Evolutionary conservation across 2,113 vertebrate species (phyloP).

Genomic region (Colistium nudipinnis): DNA sequence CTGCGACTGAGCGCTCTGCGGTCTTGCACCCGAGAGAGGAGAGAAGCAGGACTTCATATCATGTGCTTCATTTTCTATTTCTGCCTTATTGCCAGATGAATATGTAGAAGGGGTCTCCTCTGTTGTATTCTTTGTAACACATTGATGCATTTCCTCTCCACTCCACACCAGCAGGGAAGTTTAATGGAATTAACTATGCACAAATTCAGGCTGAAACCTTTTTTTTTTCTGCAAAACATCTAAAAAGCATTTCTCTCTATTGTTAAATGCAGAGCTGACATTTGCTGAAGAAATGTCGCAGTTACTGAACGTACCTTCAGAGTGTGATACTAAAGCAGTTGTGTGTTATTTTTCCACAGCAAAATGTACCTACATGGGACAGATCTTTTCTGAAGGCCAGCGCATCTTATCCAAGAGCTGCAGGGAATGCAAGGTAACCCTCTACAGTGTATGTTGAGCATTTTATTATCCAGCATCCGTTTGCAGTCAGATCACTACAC

Average conservation of each 20-base stretch:
- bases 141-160: conserved; percentile 42
- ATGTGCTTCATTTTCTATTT: conserved; percentile 67
- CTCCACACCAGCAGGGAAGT: conserved; percentile 47
- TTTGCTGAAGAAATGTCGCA: conserved; percentile 5
- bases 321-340: not conserved
- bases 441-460: not conserved
- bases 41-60: conserved; percentile 67
- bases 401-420: conserved; percentile 87
- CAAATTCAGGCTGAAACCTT: conserved; percentile 35
- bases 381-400: conserved; percentile 90
- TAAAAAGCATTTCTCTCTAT: not conserved
- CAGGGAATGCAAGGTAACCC: conserved; percentile 91
- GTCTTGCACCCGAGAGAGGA: conserved; percentile 56
- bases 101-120: conserved; percentile 48
- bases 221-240: not conserved
- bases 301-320: not conserved
- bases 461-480: not conserved
- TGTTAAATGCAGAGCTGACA: not conserved
- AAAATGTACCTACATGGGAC: conserved; percentile 89
- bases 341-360: conserved; percentile 74
- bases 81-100: conserved; percentile 62
- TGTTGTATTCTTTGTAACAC: conserved; percentile 76
- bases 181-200: conserved; percentile 45
- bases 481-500: not conserved
- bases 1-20: conserved; percentile 39